Evolutionary conservation across 2,797 vertebrate genomes (phyloP).

Genomic region (Rhodeus uyekii): DNA sequence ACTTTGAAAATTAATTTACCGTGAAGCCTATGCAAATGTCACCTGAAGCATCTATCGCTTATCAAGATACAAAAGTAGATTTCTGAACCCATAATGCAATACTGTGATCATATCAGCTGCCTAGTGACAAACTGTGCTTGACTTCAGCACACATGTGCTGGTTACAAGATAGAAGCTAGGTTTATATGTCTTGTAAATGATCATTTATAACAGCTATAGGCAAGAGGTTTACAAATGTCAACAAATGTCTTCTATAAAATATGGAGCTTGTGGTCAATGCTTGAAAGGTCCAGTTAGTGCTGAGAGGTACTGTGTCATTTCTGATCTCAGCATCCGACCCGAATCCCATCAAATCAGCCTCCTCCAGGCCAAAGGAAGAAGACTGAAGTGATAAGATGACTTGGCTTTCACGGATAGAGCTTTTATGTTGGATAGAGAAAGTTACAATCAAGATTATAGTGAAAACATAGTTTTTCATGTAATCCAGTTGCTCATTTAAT

Average conservation of each 20-base stretch:
- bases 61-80: background rate
- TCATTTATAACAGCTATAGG: constrained; percentile 29
- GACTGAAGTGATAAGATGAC: background rate
- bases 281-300: constrained; percentile 39
- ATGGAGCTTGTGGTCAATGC: constrained; percentile 18
- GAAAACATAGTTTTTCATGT: background rate
- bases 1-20: too few species aligned
- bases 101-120: background rate
- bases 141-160: constrained; percentile 2
- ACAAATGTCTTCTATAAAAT: constrained; percentile 29
- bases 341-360: background rate
- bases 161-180: background rate
- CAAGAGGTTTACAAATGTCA: constrained; percentile 29
- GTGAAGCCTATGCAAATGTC: background rate
- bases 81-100: constrained; percentile 7
- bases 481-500: background rate
- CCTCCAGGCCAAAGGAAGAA: background rate
- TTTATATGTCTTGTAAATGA: constrained; percentile 29
- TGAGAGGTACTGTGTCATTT: constrained; percentile 32
- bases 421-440: background rate
- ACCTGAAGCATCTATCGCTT: background rate
- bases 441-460: background rate
- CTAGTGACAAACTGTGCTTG: background rate
- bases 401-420: background rate
- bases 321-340: background rate